Evolutionary conservation across 2,888 invertebrate genomes (phyloP).

Genomic region (Poecilobothrus nobilitatus): DNA sequence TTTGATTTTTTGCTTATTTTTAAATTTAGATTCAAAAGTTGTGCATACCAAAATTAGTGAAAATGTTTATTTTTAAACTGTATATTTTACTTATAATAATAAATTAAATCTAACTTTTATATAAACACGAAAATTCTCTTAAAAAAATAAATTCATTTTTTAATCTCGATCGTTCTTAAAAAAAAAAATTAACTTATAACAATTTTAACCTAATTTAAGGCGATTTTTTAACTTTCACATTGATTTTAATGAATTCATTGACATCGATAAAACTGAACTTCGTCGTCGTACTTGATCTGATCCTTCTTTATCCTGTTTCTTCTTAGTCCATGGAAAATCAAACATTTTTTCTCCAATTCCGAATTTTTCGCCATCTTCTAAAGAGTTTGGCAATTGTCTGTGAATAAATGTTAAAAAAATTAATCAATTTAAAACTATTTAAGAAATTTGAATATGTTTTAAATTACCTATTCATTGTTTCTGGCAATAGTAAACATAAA

Average conservation of each 20-base stretch:
- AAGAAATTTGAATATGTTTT: not conserved
- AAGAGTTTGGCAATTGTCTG: constrained; percentile 50
- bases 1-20: too few species aligned
- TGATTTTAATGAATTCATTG: not conserved
- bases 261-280: not conserved
- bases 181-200: too few species aligned
- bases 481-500: constrained; percentile 51
- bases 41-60: too few species aligned
- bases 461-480: constrained; percentile 46
- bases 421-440: constrained; percentile 20
- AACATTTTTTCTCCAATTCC: constrained; percentile 49
- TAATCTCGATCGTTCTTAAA: too few species aligned
- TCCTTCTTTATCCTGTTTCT: constrained; percentile 17
- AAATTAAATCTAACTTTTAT: too few species aligned
- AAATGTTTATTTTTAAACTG: too few species aligned
- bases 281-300: not conserved
- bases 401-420: not conserved
- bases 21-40: too few species aligned
- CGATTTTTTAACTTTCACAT: not conserved
- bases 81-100: too few species aligned
- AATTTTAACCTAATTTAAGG: not conserved
- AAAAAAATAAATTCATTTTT: too few species aligned
- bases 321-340: constrained; percentile 45
- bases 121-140: too few species aligned
- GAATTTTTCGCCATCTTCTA: constrained; percentile 53